Conservation (phyloP, 1,140 invertebrate species). For the Bombus impatiens region DNA sequence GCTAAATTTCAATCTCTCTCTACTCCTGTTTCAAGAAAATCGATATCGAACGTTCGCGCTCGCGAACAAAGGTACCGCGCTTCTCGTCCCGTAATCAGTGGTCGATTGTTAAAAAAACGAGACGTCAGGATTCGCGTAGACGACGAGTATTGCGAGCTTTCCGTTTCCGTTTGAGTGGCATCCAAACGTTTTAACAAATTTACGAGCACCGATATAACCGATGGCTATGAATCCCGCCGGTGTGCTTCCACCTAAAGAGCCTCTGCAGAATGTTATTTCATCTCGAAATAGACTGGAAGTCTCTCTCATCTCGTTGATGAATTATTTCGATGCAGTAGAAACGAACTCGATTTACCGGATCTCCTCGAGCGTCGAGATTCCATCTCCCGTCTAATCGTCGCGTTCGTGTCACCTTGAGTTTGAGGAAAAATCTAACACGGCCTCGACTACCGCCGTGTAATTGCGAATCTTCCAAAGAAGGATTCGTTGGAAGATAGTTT, state of each 20-base stretch:
- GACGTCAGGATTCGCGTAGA: too few species aligned
- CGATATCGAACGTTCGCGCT: background rate
- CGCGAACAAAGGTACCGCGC: too few species aligned
- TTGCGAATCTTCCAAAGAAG: background rate
- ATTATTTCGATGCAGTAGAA: conserved; percentile 2
- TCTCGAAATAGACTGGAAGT: conserved; percentile 32
- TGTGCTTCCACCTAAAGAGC: conserved; percentile 11
- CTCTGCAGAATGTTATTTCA: conserved; percentile 33
- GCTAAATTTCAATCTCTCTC: background rate
- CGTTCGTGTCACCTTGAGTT: background rate
- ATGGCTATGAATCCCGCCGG: background rate
- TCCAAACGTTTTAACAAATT: conserved; percentile 5
- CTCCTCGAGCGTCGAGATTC: background rate
- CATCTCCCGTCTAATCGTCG: background rate
- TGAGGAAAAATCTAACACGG: background rate
- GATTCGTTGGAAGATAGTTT: background rate
- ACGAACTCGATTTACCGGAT: background rate
- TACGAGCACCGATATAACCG: conserved; percentile 18
- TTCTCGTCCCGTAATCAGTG: background rate
- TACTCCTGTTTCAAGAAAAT: background rate
- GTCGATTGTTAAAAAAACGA: background rate
- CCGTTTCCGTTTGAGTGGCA: conserved; percentile 11
- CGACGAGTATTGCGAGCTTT: conserved; percentile 1
- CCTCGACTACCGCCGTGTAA: background rate
- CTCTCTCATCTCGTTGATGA: background rate